Conservation (phyloP, 2,113 vertebrate species). For the Callospermophilus lateralis region DNA sequence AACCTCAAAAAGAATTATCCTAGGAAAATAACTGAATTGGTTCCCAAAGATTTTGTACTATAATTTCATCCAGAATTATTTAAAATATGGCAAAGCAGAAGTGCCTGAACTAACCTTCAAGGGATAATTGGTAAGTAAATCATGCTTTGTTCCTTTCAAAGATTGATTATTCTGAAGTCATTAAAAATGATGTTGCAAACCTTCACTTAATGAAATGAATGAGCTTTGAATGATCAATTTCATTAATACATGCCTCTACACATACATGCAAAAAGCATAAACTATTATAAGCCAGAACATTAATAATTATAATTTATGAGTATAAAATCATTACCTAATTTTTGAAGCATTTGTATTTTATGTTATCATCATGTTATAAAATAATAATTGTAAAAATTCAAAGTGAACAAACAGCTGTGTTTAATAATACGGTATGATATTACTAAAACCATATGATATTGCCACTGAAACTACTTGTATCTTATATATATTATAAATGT, state of each 20-base stretch:
- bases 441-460: not conserved
- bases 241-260: conserved; percentile 44
- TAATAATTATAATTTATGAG: conserved; percentile 41
- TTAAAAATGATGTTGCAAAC: conserved; percentile 58
- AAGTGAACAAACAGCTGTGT: not conserved
- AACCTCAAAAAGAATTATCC: not conserved
- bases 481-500: not conserved
- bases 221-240: conserved; percentile 40
- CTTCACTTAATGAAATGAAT: conserved; percentile 66
- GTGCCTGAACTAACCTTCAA: conserved; percentile 54
- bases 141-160: conserved; percentile 61
- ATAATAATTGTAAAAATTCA: not conserved
- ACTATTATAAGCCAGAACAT: not conserved
- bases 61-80: conserved; percentile 47
- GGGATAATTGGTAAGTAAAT: conserved; percentile 70
- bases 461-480: not conserved
- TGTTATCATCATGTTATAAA: not conserved
- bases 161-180: conserved; percentile 65
- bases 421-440: not conserved
- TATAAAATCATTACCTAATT: not conserved
- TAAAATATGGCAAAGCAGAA: conserved; percentile 36
- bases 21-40: conserved; percentile 12
- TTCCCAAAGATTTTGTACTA: not conserved
- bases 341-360: not conserved
- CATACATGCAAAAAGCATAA: not conserved